A percentile compares a stretch with the other conserved stretches of the same genome.
Conservation (phyloP, 2,797 vertebrate genomes). For the Pagetopsis macropterus region DNA sequence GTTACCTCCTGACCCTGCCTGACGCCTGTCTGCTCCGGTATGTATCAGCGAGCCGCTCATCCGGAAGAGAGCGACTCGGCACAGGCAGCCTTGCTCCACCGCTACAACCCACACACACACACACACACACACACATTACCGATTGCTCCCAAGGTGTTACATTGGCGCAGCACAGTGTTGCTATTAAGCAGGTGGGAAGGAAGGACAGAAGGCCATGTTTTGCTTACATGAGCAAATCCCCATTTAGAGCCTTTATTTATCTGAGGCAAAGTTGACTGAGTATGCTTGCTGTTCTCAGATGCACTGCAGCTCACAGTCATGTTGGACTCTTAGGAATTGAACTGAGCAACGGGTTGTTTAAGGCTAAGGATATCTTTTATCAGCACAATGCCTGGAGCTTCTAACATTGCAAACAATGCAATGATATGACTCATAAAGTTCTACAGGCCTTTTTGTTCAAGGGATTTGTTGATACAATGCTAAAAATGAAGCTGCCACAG, state of each 20-base stretch:
- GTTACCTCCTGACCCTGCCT: conserved; percentile 56
- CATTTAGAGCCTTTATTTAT: conserved; percentile 43
- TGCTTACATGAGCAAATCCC: conserved; percentile 50
- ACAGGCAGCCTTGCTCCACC: conserved; percentile 20
- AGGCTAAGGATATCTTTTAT: conserved; percentile 43
- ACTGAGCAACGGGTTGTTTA: conserved; percentile 37
- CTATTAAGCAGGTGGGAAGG: conserved; percentile 56
- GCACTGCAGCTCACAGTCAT: conserved; percentile 16
- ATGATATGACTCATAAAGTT: conserved; percentile 9
- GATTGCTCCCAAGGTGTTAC: conserved; percentile 55
- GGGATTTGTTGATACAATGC: conserved; percentile 16
- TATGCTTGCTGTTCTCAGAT: conserved; percentile 26
- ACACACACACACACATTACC: conserved; percentile 7
- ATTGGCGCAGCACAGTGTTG: conserved; percentile 37
- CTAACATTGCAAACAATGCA: conserved; percentile 27
- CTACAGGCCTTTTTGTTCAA: neutral
- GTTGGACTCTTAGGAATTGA: conserved; percentile 27
- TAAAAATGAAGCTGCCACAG: neutral
- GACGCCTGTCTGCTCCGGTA: conserved; percentile 54
- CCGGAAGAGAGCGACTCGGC: conserved; percentile 59
- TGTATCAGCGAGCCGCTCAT: conserved; percentile 54
- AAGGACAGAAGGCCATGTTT: conserved; percentile 62
- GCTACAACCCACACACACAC: conserved; percentile 4
- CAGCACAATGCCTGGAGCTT: conserved; percentile 27
- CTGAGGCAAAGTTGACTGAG: conserved; percentile 38